Evolutionary conservation across 2,113 vertebrate genomes (phyloP).

Genomic region (Danionella cerebrum): DNA sequence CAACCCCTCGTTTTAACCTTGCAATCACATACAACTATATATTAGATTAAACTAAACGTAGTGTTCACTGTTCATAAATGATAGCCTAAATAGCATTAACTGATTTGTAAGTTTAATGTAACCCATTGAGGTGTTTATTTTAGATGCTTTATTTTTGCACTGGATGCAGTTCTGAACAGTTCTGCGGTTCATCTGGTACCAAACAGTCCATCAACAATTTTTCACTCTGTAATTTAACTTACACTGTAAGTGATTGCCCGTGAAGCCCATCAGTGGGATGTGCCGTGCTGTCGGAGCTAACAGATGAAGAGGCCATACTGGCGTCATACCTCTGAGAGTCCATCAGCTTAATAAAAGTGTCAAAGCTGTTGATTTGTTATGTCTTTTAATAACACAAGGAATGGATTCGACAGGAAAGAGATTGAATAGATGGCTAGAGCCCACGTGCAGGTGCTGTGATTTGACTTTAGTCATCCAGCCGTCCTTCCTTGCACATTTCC

Average conservation of each 20-base stretch:
- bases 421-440: conserved; percentile 7
- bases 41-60: no score
- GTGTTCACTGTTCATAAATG: no score
- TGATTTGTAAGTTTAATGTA: no score
- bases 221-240: conserved; percentile 11
- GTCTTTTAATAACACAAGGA: conserved; percentile 39
- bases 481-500: background rate
- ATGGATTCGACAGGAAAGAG: conserved; percentile 5
- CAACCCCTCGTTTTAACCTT: no score
- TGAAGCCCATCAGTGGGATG: conserved; percentile 19
- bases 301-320: conserved; percentile 34
- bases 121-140: background rate
- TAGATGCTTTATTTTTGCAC: background rate
- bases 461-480: background rate
- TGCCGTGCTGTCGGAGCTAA: conserved; percentile 28
- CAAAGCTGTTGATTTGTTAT: conserved; percentile 36
- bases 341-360: conserved; percentile 47
- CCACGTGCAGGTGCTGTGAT: conserved; percentile 1
- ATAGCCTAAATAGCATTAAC: no score
- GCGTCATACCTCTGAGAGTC: conserved; percentile 42
- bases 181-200: background rate
- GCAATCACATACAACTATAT: no score
- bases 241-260: conserved; percentile 18
- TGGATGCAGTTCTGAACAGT: background rate
- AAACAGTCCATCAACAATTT: conserved; percentile 9